phyloP scores from a whole-genome alignment of 2,888 invertebrate species.

The Spisula subtruncata region DNA sequence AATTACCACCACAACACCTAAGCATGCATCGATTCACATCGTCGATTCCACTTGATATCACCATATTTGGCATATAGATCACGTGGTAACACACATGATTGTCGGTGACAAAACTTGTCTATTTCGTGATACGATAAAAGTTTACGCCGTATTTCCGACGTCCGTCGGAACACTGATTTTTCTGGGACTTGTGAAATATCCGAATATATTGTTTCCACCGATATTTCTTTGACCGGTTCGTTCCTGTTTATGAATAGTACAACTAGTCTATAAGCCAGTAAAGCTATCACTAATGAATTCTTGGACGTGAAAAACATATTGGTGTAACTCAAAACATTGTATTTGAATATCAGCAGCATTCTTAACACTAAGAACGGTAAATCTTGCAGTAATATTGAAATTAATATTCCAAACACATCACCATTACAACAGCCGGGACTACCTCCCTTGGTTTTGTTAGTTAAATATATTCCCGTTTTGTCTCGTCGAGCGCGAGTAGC shows the following conservation, averaged over 20 bases:
- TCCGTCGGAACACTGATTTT: slow-evolving; percentile 41
- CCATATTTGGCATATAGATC: not conserved
- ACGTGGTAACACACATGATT: slow-evolving; percentile 12
- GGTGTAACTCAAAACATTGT: slow-evolving; percentile 97
- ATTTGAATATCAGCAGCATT: slow-evolving; percentile 94
- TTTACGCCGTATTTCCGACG: slow-evolving; percentile 49
- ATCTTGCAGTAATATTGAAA: slow-evolving; percentile 95
- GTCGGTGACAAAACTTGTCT: not conserved
- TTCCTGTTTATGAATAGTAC: slow-evolving; percentile 80
- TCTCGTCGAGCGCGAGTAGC: slow-evolving; percentile 90
- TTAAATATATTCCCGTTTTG: slow-evolving; percentile 61
- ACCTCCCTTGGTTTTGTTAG: not conserved
- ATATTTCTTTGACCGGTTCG: slow-evolving; percentile 26
- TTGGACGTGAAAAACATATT: slow-evolving; percentile 98
- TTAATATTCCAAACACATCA: slow-evolving; percentile 94
- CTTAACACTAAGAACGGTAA: slow-evolving; percentile 96
- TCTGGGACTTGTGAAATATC: slow-evolving; percentile 41
- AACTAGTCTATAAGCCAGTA: slow-evolving; percentile 94
- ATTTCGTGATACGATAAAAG: slow-evolving; percentile 36
- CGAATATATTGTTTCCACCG: slow-evolving; percentile 30
- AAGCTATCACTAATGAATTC: slow-evolving; percentile 95
- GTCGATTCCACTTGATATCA: not conserved
- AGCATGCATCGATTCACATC: slow-evolving; percentile 20
- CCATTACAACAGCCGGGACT: slow-evolving; percentile 92
- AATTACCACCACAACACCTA: not conserved